These are phyloP conservation scores for Lepidurus packardi DNA, from an alignment of 1,140 invertebrate genomes.

Conservation along the genomic window DNA sequence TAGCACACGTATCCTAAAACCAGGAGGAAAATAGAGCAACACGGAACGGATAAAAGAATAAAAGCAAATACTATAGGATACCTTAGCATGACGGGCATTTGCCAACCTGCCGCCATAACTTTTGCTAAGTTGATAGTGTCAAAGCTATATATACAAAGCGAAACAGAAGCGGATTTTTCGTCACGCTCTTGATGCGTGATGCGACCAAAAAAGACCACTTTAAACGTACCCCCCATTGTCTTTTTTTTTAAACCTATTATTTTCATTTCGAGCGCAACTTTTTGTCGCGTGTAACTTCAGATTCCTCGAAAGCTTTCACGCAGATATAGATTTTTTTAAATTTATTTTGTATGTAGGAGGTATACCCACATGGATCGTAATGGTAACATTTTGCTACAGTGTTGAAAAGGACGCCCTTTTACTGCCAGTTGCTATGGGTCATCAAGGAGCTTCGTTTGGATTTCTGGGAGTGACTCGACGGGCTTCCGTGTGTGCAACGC, in stretches of 20 bases:
- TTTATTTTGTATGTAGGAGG: too few relatives aligned
- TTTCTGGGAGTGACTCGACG: background rate
- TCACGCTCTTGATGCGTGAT: background rate
- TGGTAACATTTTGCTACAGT: background rate
- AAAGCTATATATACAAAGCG: background rate
- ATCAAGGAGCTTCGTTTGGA: background rate
- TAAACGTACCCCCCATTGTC: background rate
- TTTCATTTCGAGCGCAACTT: background rate
- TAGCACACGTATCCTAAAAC: background rate
- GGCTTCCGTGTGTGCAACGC: background rate
- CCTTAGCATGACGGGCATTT: too few relatives aligned
- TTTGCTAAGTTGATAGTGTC: background rate
- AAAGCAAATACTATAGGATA: too few relatives aligned
- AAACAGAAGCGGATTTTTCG: background rate
- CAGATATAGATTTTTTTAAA: too few relatives aligned
- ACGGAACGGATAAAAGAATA: background rate
- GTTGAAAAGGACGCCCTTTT: background rate
- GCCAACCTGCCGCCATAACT: background rate
- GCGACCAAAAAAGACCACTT: background rate
- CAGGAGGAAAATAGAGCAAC: background rate
- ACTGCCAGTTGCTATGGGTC: constrained; percentile 6
- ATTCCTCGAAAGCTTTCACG: too few relatives aligned
- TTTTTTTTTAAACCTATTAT: background rate
- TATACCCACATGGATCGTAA: too few relatives aligned
- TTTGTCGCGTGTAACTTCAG: too few relatives aligned